Evolutionary conservation across 2,113 vertebrate species (phyloP).

Genomic region (Orycteropus afer): DNA sequence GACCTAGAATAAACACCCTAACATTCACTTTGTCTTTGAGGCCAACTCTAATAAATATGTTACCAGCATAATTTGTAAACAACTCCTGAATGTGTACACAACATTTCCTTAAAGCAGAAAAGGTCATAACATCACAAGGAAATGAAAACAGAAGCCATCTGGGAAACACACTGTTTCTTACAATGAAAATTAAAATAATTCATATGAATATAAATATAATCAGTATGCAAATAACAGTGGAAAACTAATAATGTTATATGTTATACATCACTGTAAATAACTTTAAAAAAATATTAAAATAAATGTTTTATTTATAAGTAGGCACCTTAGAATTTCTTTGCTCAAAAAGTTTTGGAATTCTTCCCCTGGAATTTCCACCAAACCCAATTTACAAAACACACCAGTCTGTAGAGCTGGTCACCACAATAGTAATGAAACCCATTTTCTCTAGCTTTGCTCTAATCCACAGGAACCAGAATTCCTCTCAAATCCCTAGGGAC

Average conservation of each 20-base stretch:
- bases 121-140: conserved; percentile 69
- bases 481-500: neutral
- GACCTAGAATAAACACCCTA: conserved; percentile 58
- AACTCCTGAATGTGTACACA: conserved; percentile 51
- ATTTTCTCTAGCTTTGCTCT: neutral
- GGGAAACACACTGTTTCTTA: conserved; percentile 48
- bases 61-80: conserved; percentile 63
- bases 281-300: conserved; percentile 46
- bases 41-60: conserved; percentile 29
- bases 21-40: conserved; percentile 38
- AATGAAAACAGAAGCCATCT: conserved; percentile 73
- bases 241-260: neutral
- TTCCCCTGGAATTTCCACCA: conserved; percentile 48
- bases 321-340: neutral
- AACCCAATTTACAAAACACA: conserved; percentile 33
- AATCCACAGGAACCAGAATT: neutral
- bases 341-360: conserved; percentile 13
- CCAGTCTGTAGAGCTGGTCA: neutral
- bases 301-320: neutral
- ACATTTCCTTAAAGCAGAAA: conserved; percentile 63
- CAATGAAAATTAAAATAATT: neutral
- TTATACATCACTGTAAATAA: conserved; percentile 23
- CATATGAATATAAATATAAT: conserved; percentile 28
- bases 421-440: neutral
- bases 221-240: conserved; percentile 14